Percentiles rank a stretch among this genome's conserved stretches.
phyloP scores from a whole-genome alignment of 2,113 vertebrate genomes.

The Meles meles region DNA sequence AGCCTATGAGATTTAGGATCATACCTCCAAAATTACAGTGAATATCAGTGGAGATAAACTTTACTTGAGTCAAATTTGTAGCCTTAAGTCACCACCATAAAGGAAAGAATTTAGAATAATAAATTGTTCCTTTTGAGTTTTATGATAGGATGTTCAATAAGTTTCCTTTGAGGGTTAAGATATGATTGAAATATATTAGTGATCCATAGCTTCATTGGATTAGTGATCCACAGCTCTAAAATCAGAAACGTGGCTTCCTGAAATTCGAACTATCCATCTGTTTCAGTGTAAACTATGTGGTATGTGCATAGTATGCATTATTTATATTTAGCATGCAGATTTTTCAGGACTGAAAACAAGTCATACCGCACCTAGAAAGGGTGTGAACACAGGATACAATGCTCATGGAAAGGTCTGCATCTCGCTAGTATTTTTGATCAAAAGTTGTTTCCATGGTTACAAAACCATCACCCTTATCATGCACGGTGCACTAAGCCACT shows the following conservation, averaged over 20 bases:
- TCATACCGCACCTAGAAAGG: background rate
- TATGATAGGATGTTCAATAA: background rate
- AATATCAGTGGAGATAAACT: background rate
- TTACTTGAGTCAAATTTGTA: background rate
- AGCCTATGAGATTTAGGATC: background rate
- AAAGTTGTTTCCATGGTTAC: slow-evolving; percentile 41
- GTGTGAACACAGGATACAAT: background rate
- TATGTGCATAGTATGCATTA: background rate
- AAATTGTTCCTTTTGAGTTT: background rate
- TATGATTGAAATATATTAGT: background rate
- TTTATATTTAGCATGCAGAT: slow-evolving; percentile 35
- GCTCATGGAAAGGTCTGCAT: background rate
- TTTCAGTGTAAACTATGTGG: background rate
- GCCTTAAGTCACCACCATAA: background rate
- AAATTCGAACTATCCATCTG: background rate
- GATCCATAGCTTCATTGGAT: background rate
- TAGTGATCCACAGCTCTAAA: background rate
- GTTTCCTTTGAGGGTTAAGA: background rate
- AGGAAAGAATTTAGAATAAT: background rate
- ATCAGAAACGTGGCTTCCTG: background rate
- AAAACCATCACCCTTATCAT: background rate
- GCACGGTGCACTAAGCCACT: background rate
- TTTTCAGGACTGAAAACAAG: slow-evolving; percentile 23
- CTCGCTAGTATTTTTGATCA: slow-evolving; percentile 29
- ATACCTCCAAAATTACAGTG: background rate